Percentiles rank a stretch among this genome's conserved stretches.
These are phyloP conservation scores for Limnephilus auricula DNA, from an alignment of 2,888 invertebrate species.

Conservation along the genomic window DNA sequence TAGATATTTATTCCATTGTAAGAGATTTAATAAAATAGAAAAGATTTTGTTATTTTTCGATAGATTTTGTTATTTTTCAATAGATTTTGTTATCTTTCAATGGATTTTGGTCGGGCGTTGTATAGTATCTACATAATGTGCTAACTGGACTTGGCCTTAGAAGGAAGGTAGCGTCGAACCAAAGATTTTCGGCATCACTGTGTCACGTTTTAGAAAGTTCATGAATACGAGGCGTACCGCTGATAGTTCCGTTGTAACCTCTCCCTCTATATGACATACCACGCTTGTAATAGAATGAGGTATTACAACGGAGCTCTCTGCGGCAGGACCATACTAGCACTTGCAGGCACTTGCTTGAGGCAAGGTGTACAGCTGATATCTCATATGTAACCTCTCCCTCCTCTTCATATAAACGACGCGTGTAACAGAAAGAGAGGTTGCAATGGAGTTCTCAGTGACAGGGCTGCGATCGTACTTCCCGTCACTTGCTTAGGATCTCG, in stretches of 20 bases:
- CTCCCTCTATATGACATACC: not conserved
- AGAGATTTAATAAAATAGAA: not conserved
- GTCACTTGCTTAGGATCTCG: not conserved
- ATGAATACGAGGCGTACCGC: not conserved
- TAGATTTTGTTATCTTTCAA: not conserved
- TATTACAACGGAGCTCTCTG: not conserved
- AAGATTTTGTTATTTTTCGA: too few species aligned
- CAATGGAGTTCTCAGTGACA: too few species aligned
- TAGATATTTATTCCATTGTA: not conserved
- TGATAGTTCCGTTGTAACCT: not conserved
- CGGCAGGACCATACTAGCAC: not conserved
- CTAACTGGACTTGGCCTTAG: conserved; percentile 32
- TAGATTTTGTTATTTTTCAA: not conserved
- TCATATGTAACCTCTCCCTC: too few species aligned
- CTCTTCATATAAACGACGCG: too few species aligned
- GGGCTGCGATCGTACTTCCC: too few species aligned
- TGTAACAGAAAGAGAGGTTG: too few species aligned
- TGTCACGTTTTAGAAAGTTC: conserved; percentile 46
- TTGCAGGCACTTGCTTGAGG: not conserved
- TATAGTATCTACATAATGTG: not conserved
- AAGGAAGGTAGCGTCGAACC: conserved; percentile 28
- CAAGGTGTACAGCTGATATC: too few species aligned
- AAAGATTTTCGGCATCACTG: conserved; percentile 41
- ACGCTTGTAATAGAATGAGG: not conserved
- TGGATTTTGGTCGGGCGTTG: not conserved